Percentiles rank a stretch among this genome's conserved stretches.
phyloP scores from a whole-genome alignment of 35 echinoderm and acorn worm genomes.

The Hemicentrotus pulcherrimus region DNA sequence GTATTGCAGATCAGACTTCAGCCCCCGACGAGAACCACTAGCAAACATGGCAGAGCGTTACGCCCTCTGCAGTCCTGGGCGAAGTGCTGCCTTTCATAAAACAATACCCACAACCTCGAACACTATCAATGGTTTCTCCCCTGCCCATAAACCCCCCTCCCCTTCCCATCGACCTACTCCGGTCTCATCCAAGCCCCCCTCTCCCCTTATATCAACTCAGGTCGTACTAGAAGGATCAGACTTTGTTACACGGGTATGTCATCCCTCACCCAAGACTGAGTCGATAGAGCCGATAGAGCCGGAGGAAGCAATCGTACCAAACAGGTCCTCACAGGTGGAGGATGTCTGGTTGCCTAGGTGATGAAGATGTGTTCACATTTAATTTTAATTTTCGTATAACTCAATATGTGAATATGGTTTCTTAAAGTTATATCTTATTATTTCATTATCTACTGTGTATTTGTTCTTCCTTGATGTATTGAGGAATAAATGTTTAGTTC shows the following conservation, averaged over 20 bases:
- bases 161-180: background rate
- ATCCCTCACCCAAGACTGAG: background rate
- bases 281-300: constrained; percentile 6
- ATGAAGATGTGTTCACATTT: background rate
- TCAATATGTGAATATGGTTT: background rate
- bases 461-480: too few species aligned
- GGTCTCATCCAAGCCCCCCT: background rate
- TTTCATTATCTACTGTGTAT: too few species aligned
- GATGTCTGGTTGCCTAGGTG: constrained; percentile 49
- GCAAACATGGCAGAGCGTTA: background rate
- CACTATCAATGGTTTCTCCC: constrained; percentile 6
- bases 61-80: background rate
- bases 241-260: constrained; percentile 26
- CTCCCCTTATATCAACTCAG: constrained; percentile 1
- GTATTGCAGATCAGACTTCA: constrained; percentile 21
- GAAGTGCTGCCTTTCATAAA: constrained; percentile 6
- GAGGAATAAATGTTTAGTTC: too few species aligned
- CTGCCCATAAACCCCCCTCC: background rate
- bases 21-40: constrained; percentile 26
- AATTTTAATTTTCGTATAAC: background rate
- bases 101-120: background rate
- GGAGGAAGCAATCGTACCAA: constrained; percentile 28
- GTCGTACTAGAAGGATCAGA: constrained; percentile 29
- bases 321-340: constrained; percentile 17
- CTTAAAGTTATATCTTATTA: too few species aligned